Conservation (phyloP, 2,797 vertebrate genomes). For the Mormyrus proboscirostris region DNA sequence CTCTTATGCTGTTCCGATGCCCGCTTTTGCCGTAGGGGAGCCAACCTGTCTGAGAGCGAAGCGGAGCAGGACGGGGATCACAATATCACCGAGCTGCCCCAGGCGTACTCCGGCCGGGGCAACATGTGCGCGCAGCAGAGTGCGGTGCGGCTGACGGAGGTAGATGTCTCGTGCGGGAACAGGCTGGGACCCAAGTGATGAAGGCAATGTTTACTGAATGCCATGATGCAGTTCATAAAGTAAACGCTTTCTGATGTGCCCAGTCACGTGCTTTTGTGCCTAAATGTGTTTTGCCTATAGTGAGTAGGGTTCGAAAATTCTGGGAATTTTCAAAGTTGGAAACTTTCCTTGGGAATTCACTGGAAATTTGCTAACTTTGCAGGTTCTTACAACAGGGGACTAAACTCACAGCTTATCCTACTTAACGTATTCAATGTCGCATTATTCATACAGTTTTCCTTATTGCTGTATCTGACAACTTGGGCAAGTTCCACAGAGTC, state of each 20-base stretch:
- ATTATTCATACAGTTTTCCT: not conserved
- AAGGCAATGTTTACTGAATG: slow-evolving; percentile 14
- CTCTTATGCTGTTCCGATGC: not conserved
- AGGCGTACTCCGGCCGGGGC: slow-evolving; percentile 77
- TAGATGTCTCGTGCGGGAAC: slow-evolving; percentile 30
- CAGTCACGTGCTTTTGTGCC: not conserved
- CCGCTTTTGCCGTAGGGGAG: slow-evolving; percentile 55
- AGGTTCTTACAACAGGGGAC: not conserved
- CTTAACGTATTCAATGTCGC: not conserved
- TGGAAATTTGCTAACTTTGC: not conserved
- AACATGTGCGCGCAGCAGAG: slow-evolving; percentile 87
- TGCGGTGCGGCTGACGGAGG: slow-evolving; percentile 82
- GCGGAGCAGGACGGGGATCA: slow-evolving; percentile 83
- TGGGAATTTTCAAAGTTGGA: not conserved
- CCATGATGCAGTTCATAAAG: slow-evolving; percentile 21
- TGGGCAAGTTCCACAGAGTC: not conserved
- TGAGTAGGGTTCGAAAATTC: not conserved
- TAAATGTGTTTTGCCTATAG: not conserved
- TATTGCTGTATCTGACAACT: not conserved
- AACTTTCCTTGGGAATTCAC: not conserved
- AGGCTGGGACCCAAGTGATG: slow-evolving; percentile 10
- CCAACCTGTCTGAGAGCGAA: slow-evolving; percentile 84
- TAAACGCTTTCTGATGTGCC: slow-evolving; percentile 27
- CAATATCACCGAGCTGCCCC: slow-evolving; percentile 81
- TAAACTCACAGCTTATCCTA: not conserved